A percentile compares a stretch with the other conserved stretches of the same genome.
Evolutionary conservation across 2,888 invertebrate species (phyloP).

Genomic region (Nebria salina): DNA sequence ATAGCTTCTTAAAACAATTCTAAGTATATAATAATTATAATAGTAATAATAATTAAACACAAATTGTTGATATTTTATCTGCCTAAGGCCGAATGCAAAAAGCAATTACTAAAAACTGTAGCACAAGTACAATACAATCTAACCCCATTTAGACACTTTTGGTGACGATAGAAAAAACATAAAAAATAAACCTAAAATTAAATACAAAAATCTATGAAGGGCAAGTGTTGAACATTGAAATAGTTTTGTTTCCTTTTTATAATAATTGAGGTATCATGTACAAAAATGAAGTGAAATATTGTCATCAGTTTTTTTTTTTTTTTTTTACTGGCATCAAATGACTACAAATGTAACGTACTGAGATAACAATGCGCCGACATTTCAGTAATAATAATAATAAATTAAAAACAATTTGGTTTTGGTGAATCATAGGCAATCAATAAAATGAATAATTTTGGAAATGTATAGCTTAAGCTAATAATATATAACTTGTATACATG

Average conservation of each 20-base stretch:
- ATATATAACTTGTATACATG: conserved; percentile 24
- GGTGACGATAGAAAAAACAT: conserved; percentile 18
- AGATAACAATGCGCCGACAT: neutral
- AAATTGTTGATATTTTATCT: conserved; percentile 7
- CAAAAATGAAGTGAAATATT: conserved; percentile 27
- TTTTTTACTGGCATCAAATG: conserved; percentile 21
- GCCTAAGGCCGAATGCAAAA: conserved; percentile 8
- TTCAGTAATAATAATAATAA: too few species aligned
- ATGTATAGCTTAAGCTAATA: conserved; percentile 36
- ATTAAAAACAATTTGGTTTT: too few species aligned
- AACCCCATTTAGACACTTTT: conserved; percentile 42
- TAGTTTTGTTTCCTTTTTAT: neutral
- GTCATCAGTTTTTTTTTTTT: conserved; percentile 4
- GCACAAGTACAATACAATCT: conserved; percentile 14
- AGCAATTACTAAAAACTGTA: neutral
- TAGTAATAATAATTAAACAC: conserved; percentile 9
- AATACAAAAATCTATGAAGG: neutral
- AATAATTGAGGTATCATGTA: conserved; percentile 14
- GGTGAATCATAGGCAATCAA: neutral
- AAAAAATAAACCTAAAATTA: neutral
- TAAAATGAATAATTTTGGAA: conserved; percentile 25
- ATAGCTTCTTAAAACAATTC: neutral
- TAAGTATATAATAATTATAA: conserved; percentile 6
- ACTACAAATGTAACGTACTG: neutral
- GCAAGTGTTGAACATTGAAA: neutral